Percentiles rank a stretch among this genome's conserved stretches.
Evolutionary conservation across 2,888 invertebrate genomes (phyloP).

Genomic region (Resseliella maxima): DNA sequence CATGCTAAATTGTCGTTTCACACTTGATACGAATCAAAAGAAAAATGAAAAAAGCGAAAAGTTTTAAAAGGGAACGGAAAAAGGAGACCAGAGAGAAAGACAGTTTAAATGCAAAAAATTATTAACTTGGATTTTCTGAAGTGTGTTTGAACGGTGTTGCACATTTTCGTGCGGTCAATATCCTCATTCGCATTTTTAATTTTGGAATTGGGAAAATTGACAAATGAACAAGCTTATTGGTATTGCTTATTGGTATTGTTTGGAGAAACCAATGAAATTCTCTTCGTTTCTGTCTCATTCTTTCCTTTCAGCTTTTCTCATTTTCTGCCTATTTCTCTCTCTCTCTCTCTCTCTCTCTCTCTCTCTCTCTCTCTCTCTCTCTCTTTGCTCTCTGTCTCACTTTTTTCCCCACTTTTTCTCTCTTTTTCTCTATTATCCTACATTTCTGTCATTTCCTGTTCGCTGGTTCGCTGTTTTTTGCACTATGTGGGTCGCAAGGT

Average conservation of each 20-base stretch:
- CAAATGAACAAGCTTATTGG: neutral
- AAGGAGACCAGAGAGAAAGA: neutral
- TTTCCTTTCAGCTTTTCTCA: too few relatives aligned
- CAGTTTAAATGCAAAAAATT: neutral
- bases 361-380: too few relatives aligned
- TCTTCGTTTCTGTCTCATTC: too few relatives aligned
- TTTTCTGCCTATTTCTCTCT: too few relatives aligned
- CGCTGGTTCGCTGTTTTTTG: neutral
- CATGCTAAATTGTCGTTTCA: neutral
- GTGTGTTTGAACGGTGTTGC: conserved; percentile 9
- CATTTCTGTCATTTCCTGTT: too few relatives aligned
- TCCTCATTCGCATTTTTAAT: neutral
- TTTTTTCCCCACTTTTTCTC: too few relatives aligned
- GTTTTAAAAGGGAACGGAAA: neutral
- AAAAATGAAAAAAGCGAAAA: neutral
- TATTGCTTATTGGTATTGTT: too few relatives aligned
- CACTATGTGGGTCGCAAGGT: conserved; percentile 33
- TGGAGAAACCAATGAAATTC: neutral
- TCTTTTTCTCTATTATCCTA: too few relatives aligned
- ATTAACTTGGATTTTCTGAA: conserved; percentile 17
- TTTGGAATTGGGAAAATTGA: neutral
- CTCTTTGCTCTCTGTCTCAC: too few relatives aligned
- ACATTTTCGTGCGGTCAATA: neutral
- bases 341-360: too few relatives aligned
- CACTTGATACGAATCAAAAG: neutral